Conservation (phyloP, 2,888 invertebrate genomes). For the Pollenia angustigena region DNA sequence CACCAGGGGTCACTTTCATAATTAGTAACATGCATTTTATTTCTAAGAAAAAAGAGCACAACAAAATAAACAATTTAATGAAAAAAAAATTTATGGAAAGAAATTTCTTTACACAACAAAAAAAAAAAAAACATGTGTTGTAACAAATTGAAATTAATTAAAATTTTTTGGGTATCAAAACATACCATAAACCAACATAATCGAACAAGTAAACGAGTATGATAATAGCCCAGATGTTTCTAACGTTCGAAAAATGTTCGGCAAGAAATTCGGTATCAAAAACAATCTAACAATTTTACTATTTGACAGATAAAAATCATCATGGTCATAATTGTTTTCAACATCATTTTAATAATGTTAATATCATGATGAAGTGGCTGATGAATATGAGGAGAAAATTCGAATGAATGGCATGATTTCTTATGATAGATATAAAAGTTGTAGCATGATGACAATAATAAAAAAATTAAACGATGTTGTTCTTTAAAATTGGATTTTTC, state of each 20-base stretch:
- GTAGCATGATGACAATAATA: too few relatives aligned
- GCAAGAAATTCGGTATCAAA: conserved; percentile 7
- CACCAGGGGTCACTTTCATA: conserved; percentile 41
- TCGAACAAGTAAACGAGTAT: too few relatives aligned
- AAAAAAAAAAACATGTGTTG: conserved; percentile 63
- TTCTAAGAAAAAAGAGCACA: not conserved
- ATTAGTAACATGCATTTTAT: conserved; percentile 32
- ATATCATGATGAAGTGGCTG: not conserved
- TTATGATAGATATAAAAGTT: too few relatives aligned
- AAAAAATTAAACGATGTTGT: too few relatives aligned
- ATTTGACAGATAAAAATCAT: conserved; percentile 38
- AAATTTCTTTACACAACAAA: conserved; percentile 28
- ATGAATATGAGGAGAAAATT: not conserved
- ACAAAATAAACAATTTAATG: conserved; percentile 29
- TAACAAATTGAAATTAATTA: conserved; percentile 71
- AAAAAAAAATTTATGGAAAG: conserved; percentile 11
- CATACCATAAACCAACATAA: conserved; percentile 8
- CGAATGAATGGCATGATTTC: too few relatives aligned
- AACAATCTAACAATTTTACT: conserved; percentile 49
- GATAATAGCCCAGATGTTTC: not conserved
- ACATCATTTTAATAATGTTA: not conserved
- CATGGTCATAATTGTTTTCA: not conserved
- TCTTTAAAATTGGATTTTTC: too few relatives aligned
- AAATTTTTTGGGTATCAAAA: conserved; percentile 38
- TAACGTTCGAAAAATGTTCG: not conserved